Conservation (phyloP, 1,140 invertebrate species). For the Episyrphus balteatus region DNA sequence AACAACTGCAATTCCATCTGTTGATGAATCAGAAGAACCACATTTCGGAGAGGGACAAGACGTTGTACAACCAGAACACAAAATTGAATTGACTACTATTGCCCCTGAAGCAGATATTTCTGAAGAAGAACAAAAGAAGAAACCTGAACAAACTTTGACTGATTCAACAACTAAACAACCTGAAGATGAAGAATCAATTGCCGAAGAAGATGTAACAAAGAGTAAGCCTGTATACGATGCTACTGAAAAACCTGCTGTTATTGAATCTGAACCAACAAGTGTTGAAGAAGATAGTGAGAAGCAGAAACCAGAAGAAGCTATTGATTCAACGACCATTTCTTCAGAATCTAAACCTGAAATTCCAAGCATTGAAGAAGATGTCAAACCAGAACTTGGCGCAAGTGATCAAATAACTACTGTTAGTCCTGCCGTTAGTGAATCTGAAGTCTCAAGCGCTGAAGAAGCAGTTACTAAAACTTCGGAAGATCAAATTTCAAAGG, state of each 20-base stretch:
- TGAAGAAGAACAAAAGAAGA: too few species aligned
- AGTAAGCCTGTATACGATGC: not conserved
- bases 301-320: too few species aligned
- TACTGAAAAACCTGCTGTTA: too few species aligned
- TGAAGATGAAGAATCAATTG: not conserved
- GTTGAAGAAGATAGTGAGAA: too few species aligned
- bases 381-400: not conserved
- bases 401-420: too few species aligned
- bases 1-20: not conserved
- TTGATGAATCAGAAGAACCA: conserved; percentile 1
- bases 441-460: not conserved
- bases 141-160: too few species aligned
- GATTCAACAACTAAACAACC: not conserved
- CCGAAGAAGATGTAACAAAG: conserved; percentile 3
- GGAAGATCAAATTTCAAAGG: not conserved
- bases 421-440: not conserved
- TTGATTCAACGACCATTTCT: too few species aligned
- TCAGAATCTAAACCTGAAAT: conserved; percentile 9
- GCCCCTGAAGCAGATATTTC: too few species aligned
- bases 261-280: too few species aligned
- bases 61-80: not conserved
- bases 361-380: conserved; percentile 7
- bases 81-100: too few species aligned
- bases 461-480: not conserved
- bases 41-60: too few species aligned